A percentile compares a stretch with the other conserved stretches of the same genome.
These are phyloP conservation scores for Cygnus atratus DNA, from an alignment of 2,113 vertebrate genomes.

Conservation along the genomic window DNA sequence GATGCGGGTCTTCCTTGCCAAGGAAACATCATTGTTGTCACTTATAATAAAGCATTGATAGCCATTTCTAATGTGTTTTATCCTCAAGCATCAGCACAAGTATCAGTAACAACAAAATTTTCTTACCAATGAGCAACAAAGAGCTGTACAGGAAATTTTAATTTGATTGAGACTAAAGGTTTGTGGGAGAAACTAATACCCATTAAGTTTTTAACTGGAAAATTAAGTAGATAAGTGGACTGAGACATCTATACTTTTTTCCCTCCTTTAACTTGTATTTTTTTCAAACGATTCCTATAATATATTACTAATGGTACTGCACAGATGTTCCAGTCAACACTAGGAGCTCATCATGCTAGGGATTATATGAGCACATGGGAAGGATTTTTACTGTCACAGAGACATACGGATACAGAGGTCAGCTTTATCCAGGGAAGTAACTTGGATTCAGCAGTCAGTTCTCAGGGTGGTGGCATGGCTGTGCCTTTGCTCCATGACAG, in stretches of 20 bases:
- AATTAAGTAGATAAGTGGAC: background rate
- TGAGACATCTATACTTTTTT: background rate
- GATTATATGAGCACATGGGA: background rate
- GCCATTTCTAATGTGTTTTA: slow-evolving; percentile 27
- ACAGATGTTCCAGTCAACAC: background rate
- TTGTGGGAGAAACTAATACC: background rate
- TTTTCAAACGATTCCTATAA: background rate
- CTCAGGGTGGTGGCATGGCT: rapidly evolving
- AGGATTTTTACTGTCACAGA: background rate
- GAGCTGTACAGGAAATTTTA: background rate
- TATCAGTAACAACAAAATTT: background rate
- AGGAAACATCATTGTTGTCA: slow-evolving; percentile 42
- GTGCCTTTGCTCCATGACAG: background rate
- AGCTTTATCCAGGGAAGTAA: background rate
- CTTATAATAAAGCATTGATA: slow-evolving; percentile 40
- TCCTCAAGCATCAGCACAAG: background rate
- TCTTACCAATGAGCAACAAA: slow-evolving; percentile 20
- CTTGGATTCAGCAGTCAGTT: background rate
- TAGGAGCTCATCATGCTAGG: background rate
- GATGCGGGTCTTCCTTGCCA: slow-evolving; percentile 32
- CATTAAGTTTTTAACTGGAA: background rate
- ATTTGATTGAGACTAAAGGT: background rate
- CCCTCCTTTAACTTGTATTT: background rate
- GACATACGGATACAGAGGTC: background rate
- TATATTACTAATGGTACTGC: background rate